Conservation (phyloP, 2,888 invertebrate species). For the Cylindroiulus punctatus region DNA sequence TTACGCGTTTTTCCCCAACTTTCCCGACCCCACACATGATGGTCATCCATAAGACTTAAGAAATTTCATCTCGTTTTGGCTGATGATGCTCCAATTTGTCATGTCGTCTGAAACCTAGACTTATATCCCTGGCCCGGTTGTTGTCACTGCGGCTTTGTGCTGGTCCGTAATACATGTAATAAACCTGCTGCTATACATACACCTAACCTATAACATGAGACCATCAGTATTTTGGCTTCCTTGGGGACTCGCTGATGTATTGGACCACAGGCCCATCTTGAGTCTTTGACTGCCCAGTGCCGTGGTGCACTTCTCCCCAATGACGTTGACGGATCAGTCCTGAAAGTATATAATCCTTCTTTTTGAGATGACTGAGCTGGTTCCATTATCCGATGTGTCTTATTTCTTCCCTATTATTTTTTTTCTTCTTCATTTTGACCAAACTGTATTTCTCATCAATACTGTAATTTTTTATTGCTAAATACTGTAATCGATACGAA, state of each 20-base stretch:
- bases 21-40: background rate
- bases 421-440: background rate
- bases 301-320: background rate
- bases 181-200: too few relatives aligned
- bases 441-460: background rate
- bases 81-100: slow-evolving; percentile 51
- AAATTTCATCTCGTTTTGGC: slow-evolving; percentile 28
- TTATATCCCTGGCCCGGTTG: background rate
- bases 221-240: slow-evolving; percentile 2
- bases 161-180: too few relatives aligned
- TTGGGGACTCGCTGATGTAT: slow-evolving; percentile 1
- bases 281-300: background rate
- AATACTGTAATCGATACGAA: too few relatives aligned
- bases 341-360: slow-evolving; percentile 51
- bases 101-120: slow-evolving; percentile 43
- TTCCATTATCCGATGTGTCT: background rate
- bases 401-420: background rate
- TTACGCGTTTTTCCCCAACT: background rate
- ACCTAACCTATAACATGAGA: background rate
- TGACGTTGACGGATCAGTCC: slow-evolving; percentile 51
- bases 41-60: background rate
- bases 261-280: background rate
- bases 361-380: slow-evolving; percentile 45
- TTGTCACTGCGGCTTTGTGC: background rate
- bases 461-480: background rate